Base-by-base conservation (phyloP, 2,113 vertebrate species). In the Pseudopipra pipra region DNA sequence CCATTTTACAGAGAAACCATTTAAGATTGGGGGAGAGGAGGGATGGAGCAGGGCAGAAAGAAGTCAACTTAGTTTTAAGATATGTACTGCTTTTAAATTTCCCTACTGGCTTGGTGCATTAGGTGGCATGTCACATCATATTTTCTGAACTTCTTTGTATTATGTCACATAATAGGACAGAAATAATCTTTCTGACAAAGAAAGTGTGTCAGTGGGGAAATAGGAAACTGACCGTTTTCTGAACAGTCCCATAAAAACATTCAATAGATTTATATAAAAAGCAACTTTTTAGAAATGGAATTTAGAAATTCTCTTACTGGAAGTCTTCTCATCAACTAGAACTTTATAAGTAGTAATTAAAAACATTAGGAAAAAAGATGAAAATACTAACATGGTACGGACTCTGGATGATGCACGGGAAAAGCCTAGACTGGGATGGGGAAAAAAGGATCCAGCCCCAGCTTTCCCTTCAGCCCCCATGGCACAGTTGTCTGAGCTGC, bases 111-210 rank as follows among this genome's bases (percentile, higher is more conserved):
- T 93, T 39, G 55, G 19, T 71, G 46, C 54, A 76, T 93, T 95
- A 84, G 46, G 83, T 96, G 70, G 43, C 54, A 95, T 95, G 95
- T 96, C 94, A 93, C 55, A 89, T 72, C 83, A 56, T 8, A 79
- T 97, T 96, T 92, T 89, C 63, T 94, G 76, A 89, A 51, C 47
- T 89, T 72, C 66, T 90, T 93, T 93, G 62, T 82, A 46, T 94
- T 84, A 82, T 95, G 85, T 85, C 93, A 67, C 71, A 30, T 74
- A 90, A 56, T 43, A 39, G 85, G 91, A 87, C 89, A 90, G 70
- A 89, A 63, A 82, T 52, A 93, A 86, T 76, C 79, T 85, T 90
- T 82, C 66, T 73, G 94, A 91, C 89, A 95, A 94, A 39, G 39
- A 39, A 39, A 68, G 9, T 49, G 39, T 76, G 66, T 89, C 90